These are phyloP conservation scores for Gopherus flavomarginatus DNA, from an alignment of 2,113 vertebrate species.

Conservation along the genomic window DNA sequence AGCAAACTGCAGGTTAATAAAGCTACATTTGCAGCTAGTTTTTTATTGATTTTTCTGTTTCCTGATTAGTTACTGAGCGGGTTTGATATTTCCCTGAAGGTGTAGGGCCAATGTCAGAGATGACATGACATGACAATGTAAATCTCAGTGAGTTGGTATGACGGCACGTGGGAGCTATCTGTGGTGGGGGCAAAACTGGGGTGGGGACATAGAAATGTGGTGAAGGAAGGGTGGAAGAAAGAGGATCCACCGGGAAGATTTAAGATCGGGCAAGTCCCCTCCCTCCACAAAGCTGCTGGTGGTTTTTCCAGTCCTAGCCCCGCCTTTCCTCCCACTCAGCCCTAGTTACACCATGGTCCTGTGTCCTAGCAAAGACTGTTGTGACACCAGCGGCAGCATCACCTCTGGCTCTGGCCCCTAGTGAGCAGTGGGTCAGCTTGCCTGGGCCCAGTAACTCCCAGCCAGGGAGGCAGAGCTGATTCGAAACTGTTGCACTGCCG, in stretches of 20 bases:
- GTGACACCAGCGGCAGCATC: background rate
- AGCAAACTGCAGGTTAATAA: background rate
- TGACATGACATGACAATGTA: background rate
- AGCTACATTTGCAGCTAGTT: background rate
- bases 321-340: background rate
- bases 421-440: too few relatives aligned
- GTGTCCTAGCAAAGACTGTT: background rate
- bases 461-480: background rate
- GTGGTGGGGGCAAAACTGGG: background rate
- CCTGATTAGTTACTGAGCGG: accelerated
- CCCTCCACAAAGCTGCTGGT: background rate
- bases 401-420: background rate
- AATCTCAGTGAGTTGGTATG: background rate
- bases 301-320: background rate
- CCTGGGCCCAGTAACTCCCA: background rate
- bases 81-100: background rate
- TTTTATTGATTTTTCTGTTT: background rate
- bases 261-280: background rate
- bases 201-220: too few relatives aligned
- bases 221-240: background rate
- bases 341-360: too few relatives aligned
- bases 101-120: background rate
- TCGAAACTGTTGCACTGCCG: background rate
- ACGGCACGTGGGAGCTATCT: background rate
- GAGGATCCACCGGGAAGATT: background rate